phyloP scores from a whole-genome alignment of 1,140 invertebrate species.

The Octopus bimaculoides region DNA sequence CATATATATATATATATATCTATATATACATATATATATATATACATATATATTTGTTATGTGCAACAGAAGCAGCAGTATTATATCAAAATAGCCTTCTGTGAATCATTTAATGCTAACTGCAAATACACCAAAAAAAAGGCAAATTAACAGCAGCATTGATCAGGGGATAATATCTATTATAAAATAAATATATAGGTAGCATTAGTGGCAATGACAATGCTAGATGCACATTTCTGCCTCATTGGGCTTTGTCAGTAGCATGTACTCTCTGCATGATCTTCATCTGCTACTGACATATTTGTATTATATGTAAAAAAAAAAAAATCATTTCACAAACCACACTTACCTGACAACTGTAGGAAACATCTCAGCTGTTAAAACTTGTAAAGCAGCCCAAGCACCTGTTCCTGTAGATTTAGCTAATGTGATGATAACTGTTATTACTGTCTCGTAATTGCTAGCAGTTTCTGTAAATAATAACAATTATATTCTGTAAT shows the following conservation, averaged over 20 bases:
- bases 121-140: too few species aligned
- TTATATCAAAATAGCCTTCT: too few species aligned
- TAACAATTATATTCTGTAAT: too few species aligned
- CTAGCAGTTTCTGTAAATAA: too few species aligned
- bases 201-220: not conserved
- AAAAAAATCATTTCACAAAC: not conserved
- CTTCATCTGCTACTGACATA: not conserved
- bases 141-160: too few species aligned
- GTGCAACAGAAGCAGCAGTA: too few species aligned
- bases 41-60: too few species aligned
- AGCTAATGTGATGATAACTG: slow-evolving; percentile 39
- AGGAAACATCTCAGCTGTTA: slow-evolving; percentile 48
- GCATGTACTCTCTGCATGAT: not conserved
- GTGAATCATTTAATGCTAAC: too few species aligned
- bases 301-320: not conserved
- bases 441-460: slow-evolving; percentile 15
- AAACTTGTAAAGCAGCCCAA: slow-evolving; percentile 48
- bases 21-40: too few species aligned
- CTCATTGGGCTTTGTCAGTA: not conserved
- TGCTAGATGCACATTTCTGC: not conserved
- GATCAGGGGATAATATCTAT: not conserved
- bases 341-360: slow-evolving; percentile 45
- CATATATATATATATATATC: too few species aligned
- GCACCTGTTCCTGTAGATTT: slow-evolving; percentile 46
- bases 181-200: not conserved